Evolutionary conservation across 2,888 invertebrate genomes (phyloP), one percentile per base, ranked within the genome.

Genomic region (Ectobius pallidus): DNA sequence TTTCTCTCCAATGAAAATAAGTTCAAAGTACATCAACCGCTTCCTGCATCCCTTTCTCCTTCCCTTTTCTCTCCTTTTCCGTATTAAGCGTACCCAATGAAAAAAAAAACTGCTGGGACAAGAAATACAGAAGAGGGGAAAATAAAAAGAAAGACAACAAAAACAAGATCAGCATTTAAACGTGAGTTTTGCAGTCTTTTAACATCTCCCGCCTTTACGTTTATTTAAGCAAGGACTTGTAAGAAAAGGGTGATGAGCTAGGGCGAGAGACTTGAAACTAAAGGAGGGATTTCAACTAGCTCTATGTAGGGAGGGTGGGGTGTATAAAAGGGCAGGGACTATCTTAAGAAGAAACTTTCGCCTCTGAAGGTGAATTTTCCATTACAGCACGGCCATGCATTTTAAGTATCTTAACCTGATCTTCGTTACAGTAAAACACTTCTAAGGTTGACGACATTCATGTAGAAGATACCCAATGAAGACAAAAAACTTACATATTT

Each of bases 161-260:
- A 65, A 65, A 65, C 63, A 65, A 42, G 20, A 44, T 65, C 63
- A 65, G 42, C 42, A 65, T 65, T 65, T 42, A 65, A 42, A 42
- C 63, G 11, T 6, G 25, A 65, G 42, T 42, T 65, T 65, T 20
- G n/a, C 63, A 42, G 9, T 65, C 63, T 65, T 18, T 65, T 65
- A 42, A 65, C 42, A 20, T 20, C n/a, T 22, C 16, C 7, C 61
- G 16, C 25, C 16, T 22, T 65, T 20, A 11, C 20, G 63, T 39
- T 63, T 42, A 63, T 42, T 63, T 63, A 63, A 42, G 42, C 42
- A 62, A 27, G n/a, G 34, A 34, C 18, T 18, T n/a, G 27, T 6
- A 11, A 6, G 18, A 32, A 25, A 20, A 22, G 39, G 11, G 39
- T 32, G 32, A 34, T 2, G 61, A 6, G 61, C 7, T 1, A 58